Evolutionary conservation across 2,888 invertebrate genomes (phyloP), one percentile per base, ranked within the genome.

Genomic region (Mamestra brassicae): DNA sequence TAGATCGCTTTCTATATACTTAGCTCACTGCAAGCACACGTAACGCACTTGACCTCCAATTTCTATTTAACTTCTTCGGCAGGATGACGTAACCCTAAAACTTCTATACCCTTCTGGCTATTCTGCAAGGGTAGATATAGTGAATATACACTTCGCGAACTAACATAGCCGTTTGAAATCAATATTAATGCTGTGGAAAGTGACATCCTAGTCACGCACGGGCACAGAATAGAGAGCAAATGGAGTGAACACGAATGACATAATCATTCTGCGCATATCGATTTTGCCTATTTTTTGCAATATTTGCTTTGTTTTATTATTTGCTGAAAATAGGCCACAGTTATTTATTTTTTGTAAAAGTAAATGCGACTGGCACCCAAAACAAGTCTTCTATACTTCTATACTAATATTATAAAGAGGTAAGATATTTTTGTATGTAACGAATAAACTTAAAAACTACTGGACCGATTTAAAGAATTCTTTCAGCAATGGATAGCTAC

Each of bases 141-240:
- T 36, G 76, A 67, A 69, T 63, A 81, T 71, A 73, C 50, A 74
- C 68, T 75, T 60, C 57, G 26, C 73, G 57, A 70, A 63, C 71
- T 70, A 76, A 77, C 80, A 65, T 47, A 74, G 72, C 54, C n/a
- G 75, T 71, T 80, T 85, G 55, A 78, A 82, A 82, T 82, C 81
- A 83, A 82, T 83, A 80, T 82, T 70, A 80, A 82, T 82, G 83
- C 34, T 66, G 47, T 82, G 83, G 81, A 82, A 83, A 82, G 81
- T 83, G 80, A 80, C 83, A 82, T 80, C 72, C 67, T 42, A 71
- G 78, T 71, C 83, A 81, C 81, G 81, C 81, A 83, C 72, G 13
- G 17, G 0, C 80, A 68, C 15, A 38, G 76, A 73, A 38, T 65
- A 60, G 3, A 1, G 5, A 76, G 36, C n/a, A 0, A 67, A 67